Evolutionary conservation across 2,797 vertebrate species (phyloP).

Genomic region (Poecile montanus): DNA sequence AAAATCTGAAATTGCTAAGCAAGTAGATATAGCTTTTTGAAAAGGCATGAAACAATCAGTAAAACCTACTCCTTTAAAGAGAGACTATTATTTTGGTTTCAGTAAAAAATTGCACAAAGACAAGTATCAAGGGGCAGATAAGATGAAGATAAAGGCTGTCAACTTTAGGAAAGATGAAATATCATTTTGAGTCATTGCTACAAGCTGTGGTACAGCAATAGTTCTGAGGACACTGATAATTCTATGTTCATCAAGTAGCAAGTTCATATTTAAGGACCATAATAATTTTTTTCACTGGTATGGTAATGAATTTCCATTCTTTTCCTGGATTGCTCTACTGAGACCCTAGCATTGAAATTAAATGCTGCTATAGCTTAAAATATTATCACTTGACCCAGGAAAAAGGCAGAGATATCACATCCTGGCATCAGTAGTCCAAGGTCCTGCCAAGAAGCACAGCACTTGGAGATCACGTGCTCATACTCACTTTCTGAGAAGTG

Average conservation of each 20-base stretch:
- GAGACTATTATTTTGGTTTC: not conserved
- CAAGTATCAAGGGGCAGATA: not conserved
- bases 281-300: not conserved
- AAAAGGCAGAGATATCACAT: slow-evolving; percentile 16
- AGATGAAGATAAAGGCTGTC: not conserved
- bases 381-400: not conserved
- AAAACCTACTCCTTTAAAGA: not conserved
- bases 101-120: not conserved
- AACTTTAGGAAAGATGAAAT: not conserved
- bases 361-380: not conserved
- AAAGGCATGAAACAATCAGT: not conserved
- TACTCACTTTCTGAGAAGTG: not conserved
- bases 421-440: slow-evolving; percentile 3
- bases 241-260: not conserved
- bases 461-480: not conserved
- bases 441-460: not conserved
- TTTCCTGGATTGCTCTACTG: not conserved
- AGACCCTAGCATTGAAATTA: not conserved
- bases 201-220: not conserved
- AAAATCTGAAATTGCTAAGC: slow-evolving; percentile 5
- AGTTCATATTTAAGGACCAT: not conserved
- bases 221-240: not conserved
- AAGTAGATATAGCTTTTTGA: not conserved
- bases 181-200: not conserved
- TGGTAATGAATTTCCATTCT: not conserved